Conservation (phyloP, 2,113 vertebrate genomes). For the Prunella himalayana region DNA sequence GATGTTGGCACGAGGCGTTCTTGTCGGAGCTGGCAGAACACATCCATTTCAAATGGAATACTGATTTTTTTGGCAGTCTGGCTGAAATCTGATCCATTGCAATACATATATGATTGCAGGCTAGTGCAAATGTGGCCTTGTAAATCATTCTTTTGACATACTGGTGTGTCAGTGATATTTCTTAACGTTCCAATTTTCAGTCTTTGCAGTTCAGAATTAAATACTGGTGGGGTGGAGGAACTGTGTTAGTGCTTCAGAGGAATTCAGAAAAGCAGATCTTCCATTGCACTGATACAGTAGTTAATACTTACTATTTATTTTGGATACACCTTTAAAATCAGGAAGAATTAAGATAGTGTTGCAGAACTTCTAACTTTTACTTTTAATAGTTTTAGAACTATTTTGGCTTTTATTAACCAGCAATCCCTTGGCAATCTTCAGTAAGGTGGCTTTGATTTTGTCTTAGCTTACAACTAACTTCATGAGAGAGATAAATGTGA, state of each 20-base stretch:
- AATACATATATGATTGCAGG: background rate
- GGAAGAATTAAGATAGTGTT: background rate
- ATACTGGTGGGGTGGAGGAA: background rate
- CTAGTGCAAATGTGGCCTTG: background rate
- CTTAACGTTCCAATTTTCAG: background rate
- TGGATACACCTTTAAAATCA: background rate
- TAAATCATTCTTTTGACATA: background rate
- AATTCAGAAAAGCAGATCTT: background rate
- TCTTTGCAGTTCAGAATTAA: background rate
- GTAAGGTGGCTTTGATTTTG: background rate
- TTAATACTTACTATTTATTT: background rate
- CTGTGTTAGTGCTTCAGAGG: background rate
- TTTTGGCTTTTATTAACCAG: background rate
- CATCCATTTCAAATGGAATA: background rate
- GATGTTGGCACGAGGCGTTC: background rate
- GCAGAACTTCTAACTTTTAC: background rate
- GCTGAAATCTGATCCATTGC: background rate
- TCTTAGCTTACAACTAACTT: background rate
- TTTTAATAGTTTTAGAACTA: background rate
- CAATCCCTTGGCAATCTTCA: background rate
- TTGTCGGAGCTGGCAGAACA: background rate
- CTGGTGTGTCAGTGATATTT: conserved; percentile 28
- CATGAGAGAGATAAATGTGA: background rate
- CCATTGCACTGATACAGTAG: background rate
- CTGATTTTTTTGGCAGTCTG: background rate